Base-by-base conservation (phyloP, 2,888 invertebrate species). In the Latheticus oryzae region DNA sequence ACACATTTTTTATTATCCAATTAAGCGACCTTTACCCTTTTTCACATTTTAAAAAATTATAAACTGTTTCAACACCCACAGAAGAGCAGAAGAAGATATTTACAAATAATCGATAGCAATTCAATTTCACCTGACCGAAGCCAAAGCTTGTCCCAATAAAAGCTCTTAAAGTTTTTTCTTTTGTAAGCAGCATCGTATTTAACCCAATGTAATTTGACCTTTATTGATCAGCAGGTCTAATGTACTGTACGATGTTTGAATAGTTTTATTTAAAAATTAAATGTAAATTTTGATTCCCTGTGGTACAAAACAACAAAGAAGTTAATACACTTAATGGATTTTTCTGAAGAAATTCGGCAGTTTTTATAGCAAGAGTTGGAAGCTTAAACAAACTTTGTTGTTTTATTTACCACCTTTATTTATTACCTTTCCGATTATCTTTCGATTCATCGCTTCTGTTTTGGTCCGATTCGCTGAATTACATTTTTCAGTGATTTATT, bases 271-370 rank as follows among this genome's bases (percentile, higher is more conserved):
- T 40, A 40, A 52, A 38, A 51, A 51, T 51, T 51, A 40, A 51
- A 51, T 30, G 40, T 51, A 51, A 51, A 51, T 51, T 51, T 51
- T 51, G 40, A 9, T 47, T 35, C 47, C 47, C 24, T 15, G 32
- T 8, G 47, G 16, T 21, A 5, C 33, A 19, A n/a, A 15, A 30
- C 30, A 13, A 24, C 26, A 38, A n/a, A 21, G 28, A 37, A 26
- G 37, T 26, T 38, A 26, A 28, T 38, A 50, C 37, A 5, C 1
- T 50, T 50, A 50, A 50, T 50, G 37, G 38, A 50, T 47, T 45
- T 45, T 45, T 45, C n/a, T n/a, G n/a, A n/a, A n/a, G n/a, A n/a
- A n/a, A n/a, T n/a, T n/a, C n/a, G n/a, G n/a, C 21, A 21, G 21
- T 21, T 21, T 21, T 21, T 21, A 4, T 5, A 21, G 4, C 5